These are phyloP conservation scores for Stenodera caucasica DNA, from an alignment of 2,888 invertebrate genomes.

Conservation along the genomic window DNA sequence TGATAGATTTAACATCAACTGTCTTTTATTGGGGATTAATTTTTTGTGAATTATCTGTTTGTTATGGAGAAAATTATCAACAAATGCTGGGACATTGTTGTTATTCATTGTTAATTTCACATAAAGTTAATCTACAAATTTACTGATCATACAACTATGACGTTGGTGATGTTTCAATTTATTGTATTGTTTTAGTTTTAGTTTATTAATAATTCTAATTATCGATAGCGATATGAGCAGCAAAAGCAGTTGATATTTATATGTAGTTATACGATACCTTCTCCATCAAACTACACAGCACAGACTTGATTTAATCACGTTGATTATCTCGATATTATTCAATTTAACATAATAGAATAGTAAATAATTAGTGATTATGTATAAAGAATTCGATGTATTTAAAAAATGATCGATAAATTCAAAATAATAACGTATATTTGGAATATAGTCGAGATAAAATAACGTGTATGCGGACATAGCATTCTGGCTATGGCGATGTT, in stretches of 20 bases:
- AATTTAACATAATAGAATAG: conserved; percentile 16
- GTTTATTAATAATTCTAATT: conserved; percentile 5
- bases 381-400: conserved; percentile 35
- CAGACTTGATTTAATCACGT: conserved; percentile 48
- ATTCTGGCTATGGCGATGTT: conserved; percentile 49
- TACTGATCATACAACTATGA: conserved; percentile 41
- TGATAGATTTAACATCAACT: conserved; percentile 34
- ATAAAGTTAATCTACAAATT: conserved; percentile 16
- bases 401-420: conserved; percentile 26
- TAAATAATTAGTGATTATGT: conserved; percentile 27
- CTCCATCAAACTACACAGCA: conserved; percentile 57
- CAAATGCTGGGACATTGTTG: conserved; percentile 25
- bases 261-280: conserved; percentile 49
- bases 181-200: not conserved
- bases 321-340: conserved; percentile 49
- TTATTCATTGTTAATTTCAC: conserved; percentile 17
- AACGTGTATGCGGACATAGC: conserved; percentile 41
- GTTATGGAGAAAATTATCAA: not conserved
- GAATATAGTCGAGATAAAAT: conserved; percentile 44
- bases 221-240: conserved; percentile 47
- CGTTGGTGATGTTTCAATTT: conserved; percentile 9
- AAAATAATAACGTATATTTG: too few species aligned
- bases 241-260: conserved; percentile 48
- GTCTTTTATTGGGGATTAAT: conserved; percentile 21
- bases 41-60: not conserved